Conservation (phyloP, 2,888 invertebrate genomes). For the Blastobasis adustella region DNA sequence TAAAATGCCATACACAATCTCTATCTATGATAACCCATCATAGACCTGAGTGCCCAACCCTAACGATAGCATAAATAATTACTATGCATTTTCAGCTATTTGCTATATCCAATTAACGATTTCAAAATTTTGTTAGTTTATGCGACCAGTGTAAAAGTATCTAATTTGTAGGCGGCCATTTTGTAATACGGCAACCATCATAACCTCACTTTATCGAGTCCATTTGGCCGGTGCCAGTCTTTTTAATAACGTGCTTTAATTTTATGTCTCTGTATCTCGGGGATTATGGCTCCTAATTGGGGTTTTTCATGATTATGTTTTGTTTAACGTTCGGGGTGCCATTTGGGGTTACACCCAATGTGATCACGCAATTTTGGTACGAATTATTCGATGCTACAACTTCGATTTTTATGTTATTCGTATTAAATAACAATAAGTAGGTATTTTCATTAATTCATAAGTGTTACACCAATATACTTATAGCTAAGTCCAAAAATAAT, state of each 20-base stretch:
- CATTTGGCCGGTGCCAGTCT: constrained; percentile 62
- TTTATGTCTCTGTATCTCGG: constrained; percentile 60
- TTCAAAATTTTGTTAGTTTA: neutral
- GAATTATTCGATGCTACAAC: too few species aligned
- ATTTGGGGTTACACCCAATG: neutral
- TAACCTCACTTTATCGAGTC: constrained; percentile 57
- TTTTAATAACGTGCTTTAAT: constrained; percentile 68
- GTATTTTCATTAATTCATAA: too few species aligned
- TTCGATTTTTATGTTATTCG: too few species aligned
- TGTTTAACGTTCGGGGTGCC: constrained; percentile 7
- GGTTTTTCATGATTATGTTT: constrained; percentile 43
- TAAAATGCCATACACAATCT: too few species aligned
- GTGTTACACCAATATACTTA: too few species aligned
- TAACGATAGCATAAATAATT: too few species aligned
- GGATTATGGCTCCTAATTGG: constrained; percentile 53
- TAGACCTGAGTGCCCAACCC: too few species aligned
- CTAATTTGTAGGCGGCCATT: constrained; percentile 50
- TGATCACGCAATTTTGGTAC: neutral
- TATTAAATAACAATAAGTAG: too few species aligned
- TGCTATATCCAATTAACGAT: neutral
- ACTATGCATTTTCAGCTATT: too few species aligned
- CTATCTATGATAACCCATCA: too few species aligned
- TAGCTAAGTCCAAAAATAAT: too few species aligned
- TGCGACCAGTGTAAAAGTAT: constrained; percentile 21
- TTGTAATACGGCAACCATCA: constrained; percentile 51